phyloP scores from a whole-genome alignment of 2,797 vertebrate genomes.

The Acridotheres tristis region DNA sequence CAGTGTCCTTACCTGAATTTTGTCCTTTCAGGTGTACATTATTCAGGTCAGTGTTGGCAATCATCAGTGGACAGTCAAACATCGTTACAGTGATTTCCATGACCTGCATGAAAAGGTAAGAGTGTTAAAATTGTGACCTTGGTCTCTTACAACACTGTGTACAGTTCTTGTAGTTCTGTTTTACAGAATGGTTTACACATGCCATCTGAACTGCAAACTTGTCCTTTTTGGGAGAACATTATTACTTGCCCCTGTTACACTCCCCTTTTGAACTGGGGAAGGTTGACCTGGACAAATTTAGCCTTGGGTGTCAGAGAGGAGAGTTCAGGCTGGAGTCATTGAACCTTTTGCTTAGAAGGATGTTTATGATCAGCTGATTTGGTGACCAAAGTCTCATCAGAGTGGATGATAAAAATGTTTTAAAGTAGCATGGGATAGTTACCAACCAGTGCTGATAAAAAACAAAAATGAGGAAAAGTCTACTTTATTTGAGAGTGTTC shows the following conservation, averaged over 20 bases:
- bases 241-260: not conserved
- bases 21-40: slow-evolving; percentile 88
- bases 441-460: not conserved
- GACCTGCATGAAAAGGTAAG: slow-evolving; percentile 95
- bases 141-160: not conserved
- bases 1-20: not conserved
- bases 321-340: not conserved
- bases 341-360: not conserved
- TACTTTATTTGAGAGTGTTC: not conserved
- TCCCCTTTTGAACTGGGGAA: not conserved
- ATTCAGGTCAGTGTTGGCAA: slow-evolving; percentile 89
- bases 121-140: not conserved
- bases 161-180: not conserved
- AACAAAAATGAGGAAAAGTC: not conserved
- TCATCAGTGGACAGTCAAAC: slow-evolving; percentile 93
- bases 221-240: not conserved
- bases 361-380: not conserved
- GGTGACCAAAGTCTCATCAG: not conserved
- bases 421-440: not conserved
- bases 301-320: not conserved
- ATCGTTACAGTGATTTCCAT: slow-evolving; percentile 96
- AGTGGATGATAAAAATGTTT: not conserved
- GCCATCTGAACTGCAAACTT: not conserved
- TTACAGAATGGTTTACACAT: not conserved
- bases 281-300: not conserved